These are phyloP conservation scores for Venusia cambrica DNA, from an alignment of 2,888 invertebrate genomes.

Conservation along the genomic window DNA sequence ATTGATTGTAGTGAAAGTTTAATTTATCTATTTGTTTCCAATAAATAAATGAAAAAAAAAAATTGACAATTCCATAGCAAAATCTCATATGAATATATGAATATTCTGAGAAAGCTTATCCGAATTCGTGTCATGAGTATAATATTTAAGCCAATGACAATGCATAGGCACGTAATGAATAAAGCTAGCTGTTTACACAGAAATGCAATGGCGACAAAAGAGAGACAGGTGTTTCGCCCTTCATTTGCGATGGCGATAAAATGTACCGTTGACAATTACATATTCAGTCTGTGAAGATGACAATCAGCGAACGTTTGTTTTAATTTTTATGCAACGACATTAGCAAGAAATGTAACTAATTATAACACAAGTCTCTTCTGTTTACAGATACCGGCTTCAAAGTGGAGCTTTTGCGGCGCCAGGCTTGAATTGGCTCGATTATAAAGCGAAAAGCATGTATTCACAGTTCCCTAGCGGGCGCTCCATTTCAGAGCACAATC, in stretches of 20 bases:
- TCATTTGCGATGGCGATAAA: conserved; percentile 40
- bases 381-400: conserved; percentile 10
- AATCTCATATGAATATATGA: conserved; percentile 17
- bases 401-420: conserved; percentile 31
- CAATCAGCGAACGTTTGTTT: conserved; percentile 1
- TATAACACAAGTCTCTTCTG: conserved; percentile 9
- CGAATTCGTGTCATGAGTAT: conserved; percentile 24
- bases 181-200: conserved; percentile 35
- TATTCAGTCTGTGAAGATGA: conserved; percentile 5
- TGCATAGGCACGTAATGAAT: conserved; percentile 45
- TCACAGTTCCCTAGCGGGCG: conserved; percentile 38
- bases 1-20: no score
- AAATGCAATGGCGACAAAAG: conserved; percentile 33
- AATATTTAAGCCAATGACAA: conserved; percentile 32
- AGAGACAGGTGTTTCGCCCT: conserved; percentile 36
- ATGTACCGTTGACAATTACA: conserved; percentile 52
- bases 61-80: conserved; percentile 30
- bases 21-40: no score
- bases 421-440: conserved; percentile 55
- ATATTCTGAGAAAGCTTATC: conserved; percentile 9
- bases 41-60: no score
- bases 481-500: conserved; percentile 41
- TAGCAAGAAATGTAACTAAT: conserved; percentile 8
- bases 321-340: no score
- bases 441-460: conserved; percentile 54